Base-by-base conservation (phyloP, 1,140 invertebrate genomes). In the Drosophila seguyi region DNA sequence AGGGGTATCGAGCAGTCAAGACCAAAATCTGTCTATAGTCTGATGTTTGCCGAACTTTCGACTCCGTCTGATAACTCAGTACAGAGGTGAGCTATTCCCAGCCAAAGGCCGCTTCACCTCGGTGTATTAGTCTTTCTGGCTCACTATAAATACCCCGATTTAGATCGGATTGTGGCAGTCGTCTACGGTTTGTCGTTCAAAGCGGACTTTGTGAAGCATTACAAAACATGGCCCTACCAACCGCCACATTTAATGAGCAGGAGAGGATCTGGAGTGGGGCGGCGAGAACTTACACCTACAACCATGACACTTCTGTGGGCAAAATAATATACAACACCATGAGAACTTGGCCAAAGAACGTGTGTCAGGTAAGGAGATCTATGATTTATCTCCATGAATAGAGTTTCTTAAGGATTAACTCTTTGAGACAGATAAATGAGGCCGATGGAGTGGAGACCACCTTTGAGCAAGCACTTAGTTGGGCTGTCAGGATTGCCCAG, bases 251-350 rank as follows among this genome's bases (percentile, higher is more conserved):
- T 55, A 72, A 39, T 72, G 78, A 85, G 25, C 71, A 76, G 71
- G 81, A 90, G 74, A 81, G 57, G 2, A 78, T 77, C 11, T 90
- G 85, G 85, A 85, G 85, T 13, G 86, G 85, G n/a, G 63, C 67
- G 8, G 50, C 47, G 18, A 75, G 69, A 0, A 58, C 47, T n/a
- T 66, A 78, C 48, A 86, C 81, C 6, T 90, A 73, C 29, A 52
- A 79, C 52, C 73, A 75, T 79, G 67, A 90, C 20, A 50, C 56
- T 4, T 81, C 81, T 2, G 85, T 79, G 27, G 85, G 85, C 0
- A 75, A 50, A 36, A 48, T 90, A n/a, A 90, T 90, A 14, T 79
- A 73, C 10, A 73, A 66, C 13, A 81, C 58, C 6, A 90, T 90
- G 86, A 75, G 38, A 1, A 90, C 79, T 44, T 90, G 86, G 85